Evolutionary conservation across 2,888 invertebrate species (phyloP), one percentile per base, ranked within the genome.

Genomic region (Nemotelus nigrinus): DNA sequence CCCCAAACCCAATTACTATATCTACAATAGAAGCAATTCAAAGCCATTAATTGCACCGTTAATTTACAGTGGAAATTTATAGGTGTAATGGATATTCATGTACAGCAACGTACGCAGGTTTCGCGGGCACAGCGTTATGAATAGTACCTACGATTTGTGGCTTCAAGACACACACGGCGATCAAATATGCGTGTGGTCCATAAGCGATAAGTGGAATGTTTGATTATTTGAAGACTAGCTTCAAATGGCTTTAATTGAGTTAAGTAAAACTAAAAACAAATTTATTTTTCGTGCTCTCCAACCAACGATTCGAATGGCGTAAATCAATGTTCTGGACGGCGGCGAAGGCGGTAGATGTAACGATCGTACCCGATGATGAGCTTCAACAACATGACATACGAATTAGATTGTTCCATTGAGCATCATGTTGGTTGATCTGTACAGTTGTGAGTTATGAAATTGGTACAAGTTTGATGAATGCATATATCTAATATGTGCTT

Each of bases 171-270:
- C 74, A 74, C 74, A 74, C 74, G 44, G n/a, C 45, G 60, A 48
- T 60, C 74, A 74, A 74, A 60, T 74, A 74, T 70, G 74, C 63
- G 74, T 74, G 74, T 74, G 74, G 74, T 74, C 74, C 74, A 60
- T 41, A 74, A 74, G 72, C 72, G 72, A 72, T 72, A 72, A 72
- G 72, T 74, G 74, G 74, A 74, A 74, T 74, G 74, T 74, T 74
- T 74, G 74, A 60, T 74, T 74, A 74, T 74, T 74, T 74, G 74
- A 74, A 74, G 60, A 60, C 74, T 48, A 60, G n/a, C 74, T 74
- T 74, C 74, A 74, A 74, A 74, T 74, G 74, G 74, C 74, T 74
- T 74, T 74, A 74, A 74, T 74, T 74, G 74, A 74, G 74, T 74
- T 74, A 74, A 74, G 74, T 74, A 74, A 74, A 74, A 74, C 60